Base-by-base conservation (phyloP, 1,140 invertebrate species). In the Bombus affinis region DNA sequence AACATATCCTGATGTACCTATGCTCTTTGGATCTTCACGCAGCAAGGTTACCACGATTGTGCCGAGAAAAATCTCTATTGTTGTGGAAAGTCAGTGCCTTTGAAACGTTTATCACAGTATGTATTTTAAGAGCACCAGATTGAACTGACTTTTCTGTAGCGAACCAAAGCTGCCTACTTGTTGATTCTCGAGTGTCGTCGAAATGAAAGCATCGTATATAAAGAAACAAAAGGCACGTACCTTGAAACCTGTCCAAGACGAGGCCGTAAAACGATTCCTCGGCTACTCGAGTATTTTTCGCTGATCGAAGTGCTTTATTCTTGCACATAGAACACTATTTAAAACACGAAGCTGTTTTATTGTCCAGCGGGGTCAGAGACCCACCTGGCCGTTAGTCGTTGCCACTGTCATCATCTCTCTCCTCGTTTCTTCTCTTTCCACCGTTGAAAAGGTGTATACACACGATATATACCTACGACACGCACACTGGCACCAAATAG, bases 331-430 rank as follows among this genome's bases (percentile, higher is more conserved):
- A 39, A 57, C 32, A 62, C n/a, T 77, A 32, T 77, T 83, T 57
- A 18, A 70, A 70, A 12, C 44, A 71, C 6, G 35, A 57, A 35
- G 25, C 25, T 35, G 71, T 15, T 80, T 72, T 70, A 77, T 62
- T 57, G 76, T 71, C 39, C 76, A 59, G 39, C 28, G 76, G 75
- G 88, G 89, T 90, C 89, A 89, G 70, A 90, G 87, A 90, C 85
- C 82, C 84, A 91, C 87, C 84, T 90, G 84, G 78, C 62, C 68
- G 47, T 74, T 82, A 84, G 35, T 57, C 86, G 74, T 86, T 83
- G 86, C 84, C 79, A 82, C 65, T 73, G 76, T 86, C 89, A 77
- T 81, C 62, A 73, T 84, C 81, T 70, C 81, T 86, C 81, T 72
- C 68, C 70, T 6, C 35, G 76, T 28, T 2, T 59, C 57, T 70